Percentiles rank a stretch among this genome's conserved stretches.
Evolutionary conservation across 2,888 invertebrate species (phyloP).

Genomic region (Sarcophaga caerulescens): DNA sequence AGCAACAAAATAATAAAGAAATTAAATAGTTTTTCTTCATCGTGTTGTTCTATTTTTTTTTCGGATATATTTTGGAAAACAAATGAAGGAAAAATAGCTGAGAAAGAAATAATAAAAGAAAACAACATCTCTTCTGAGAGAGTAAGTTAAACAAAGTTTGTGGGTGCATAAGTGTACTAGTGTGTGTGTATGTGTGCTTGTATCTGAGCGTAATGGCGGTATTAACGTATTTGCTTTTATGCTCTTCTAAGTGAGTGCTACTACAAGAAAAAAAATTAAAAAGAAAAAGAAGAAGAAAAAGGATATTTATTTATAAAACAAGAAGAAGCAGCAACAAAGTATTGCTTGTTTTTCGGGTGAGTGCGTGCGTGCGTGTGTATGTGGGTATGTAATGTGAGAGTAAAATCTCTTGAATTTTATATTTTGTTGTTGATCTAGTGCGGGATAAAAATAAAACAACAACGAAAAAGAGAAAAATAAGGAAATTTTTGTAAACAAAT

Average conservation of each 20-base stretch:
- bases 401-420: background rate
- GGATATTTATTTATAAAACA: slow-evolving; percentile 38
- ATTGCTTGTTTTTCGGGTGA: background rate
- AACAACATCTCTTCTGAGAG: background rate
- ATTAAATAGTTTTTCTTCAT: too few species aligned
- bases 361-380: background rate
- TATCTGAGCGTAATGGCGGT: slow-evolving; percentile 16
- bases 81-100: too few species aligned
- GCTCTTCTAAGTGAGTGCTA: background rate
- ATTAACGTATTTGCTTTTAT: slow-evolving; percentile 25
- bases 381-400: background rate
- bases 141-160: background rate
- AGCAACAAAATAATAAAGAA: slow-evolving; percentile 2
- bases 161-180: background rate
- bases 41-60: too few species aligned
- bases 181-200: background rate
- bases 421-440: too few species aligned
- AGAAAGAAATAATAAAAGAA: too few species aligned
- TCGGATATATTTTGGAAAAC: too few species aligned
- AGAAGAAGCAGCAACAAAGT: slow-evolving; percentile 5
- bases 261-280: background rate
- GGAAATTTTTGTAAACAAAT: slow-evolving; percentile 62
- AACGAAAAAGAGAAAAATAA: slow-evolving; percentile 43
- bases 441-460: background rate
- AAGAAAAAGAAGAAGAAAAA: slow-evolving; percentile 2